Evolutionary conservation across 2,113 vertebrate species (phyloP), one percentile per base, ranked within the genome.

Genomic region (Hemiprocne comata): DNA sequence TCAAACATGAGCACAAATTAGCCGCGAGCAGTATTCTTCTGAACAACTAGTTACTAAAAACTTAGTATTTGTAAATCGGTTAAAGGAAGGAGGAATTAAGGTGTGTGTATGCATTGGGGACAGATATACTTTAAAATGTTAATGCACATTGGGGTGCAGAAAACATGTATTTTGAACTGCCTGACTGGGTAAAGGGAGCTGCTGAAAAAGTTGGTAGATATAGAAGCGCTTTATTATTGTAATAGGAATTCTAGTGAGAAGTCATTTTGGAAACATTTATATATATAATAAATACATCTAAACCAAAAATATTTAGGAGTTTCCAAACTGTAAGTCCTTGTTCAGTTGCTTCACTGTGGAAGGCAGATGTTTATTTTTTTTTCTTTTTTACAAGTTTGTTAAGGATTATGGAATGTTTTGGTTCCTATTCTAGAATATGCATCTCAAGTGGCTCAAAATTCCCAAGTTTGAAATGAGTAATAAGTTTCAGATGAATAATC

Each of bases 281-380:
- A 84, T 57, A 34, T 72, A 72, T 57, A 93, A 92, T 93, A 92
- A 92, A 91, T 96, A 38, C 21, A 87, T 87, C 81, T 87, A 34
- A 94, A 96, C 83, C 87, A 85, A 91, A 42, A 96, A 85, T 93
- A 96, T 95, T 92, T 73, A 78, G 81, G 81, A 62, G 71, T 48
- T 84, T 91, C 69, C 36, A 80, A 55, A 90, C 92, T 94, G 95
- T 94, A 95, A 91, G 75, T 61, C 81, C 90, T 96, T 95, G 87
- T 95, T 90, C 74, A 55, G 57, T 93, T 90, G 58, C 76, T 83
- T 92, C 19, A 0, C 90, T 74, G 66, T 89, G 70, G 69, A 93
- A 96, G 58, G 84, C 83, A 93, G 82, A 89, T 87, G 81, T 90
- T 97, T 98, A 95, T 97, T 98, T 97, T 96, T 48, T 96, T 97